These are phyloP conservation scores for Lamproptera curius DNA, from an alignment of 2,888 invertebrate genomes.

Conservation along the genomic window DNA sequence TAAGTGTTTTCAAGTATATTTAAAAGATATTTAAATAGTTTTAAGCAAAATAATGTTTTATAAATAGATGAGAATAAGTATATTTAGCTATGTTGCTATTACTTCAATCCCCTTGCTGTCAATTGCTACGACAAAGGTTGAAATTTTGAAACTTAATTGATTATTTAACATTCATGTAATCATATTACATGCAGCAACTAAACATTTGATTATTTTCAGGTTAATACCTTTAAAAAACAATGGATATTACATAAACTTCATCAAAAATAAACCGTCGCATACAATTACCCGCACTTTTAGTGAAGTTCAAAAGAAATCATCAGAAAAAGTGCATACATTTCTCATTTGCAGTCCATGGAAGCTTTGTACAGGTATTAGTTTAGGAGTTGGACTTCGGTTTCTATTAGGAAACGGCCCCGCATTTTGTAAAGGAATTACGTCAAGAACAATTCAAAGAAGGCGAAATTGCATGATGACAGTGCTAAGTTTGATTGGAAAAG, in stretches of 20 bases:
- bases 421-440: slow-evolving; percentile 80
- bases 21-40: not conserved
- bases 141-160: slow-evolving; percentile 26
- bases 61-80: slow-evolving; percentile 21
- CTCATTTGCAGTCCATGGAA: slow-evolving; percentile 65
- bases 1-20: no score
- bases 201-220: slow-evolving; percentile 41
- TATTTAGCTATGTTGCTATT: slow-evolving; percentile 61
- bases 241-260: slow-evolving; percentile 43
- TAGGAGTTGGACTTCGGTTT: slow-evolving; percentile 55
- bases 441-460: slow-evolving; percentile 78
- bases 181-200: not conserved
- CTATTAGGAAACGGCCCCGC: slow-evolving; percentile 73
- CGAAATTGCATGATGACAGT: slow-evolving; percentile 67
- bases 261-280: slow-evolving; percentile 53
- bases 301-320: slow-evolving; percentile 47
- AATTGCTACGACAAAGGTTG: slow-evolving; percentile 57
- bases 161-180: slow-evolving; percentile 7
- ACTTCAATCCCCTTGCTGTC: slow-evolving; percentile 52
- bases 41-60: slow-evolving; percentile 38
- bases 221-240: slow-evolving; percentile 48
- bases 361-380: slow-evolving; percentile 62
- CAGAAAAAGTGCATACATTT: slow-evolving; percentile 43
- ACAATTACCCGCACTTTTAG: slow-evolving; percentile 47
- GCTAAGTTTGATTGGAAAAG: slow-evolving; percentile 87